Base-by-base conservation (phyloP, 2,113 vertebrate species). In the Muntiacus muntjak region DNA sequence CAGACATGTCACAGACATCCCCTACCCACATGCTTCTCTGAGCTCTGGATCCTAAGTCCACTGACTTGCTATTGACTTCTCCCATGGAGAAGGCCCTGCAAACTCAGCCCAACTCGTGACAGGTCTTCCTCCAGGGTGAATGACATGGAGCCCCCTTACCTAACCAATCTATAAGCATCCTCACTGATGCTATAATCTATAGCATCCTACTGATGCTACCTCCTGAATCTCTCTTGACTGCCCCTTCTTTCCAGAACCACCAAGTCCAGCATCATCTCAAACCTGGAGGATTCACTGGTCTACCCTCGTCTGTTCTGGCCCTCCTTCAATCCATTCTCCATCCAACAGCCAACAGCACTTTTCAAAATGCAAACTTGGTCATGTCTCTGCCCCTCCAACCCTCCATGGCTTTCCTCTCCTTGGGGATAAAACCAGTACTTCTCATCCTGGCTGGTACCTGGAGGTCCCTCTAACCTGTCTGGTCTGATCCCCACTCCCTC, bases 271-370 rank as follows among this genome's bases (percentile, higher is more conserved):
- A 19, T 45, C 33, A 2, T 23, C 40, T 40, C 55, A 6, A 45
- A 64, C 26, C 76, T 7, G 45, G 64, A 84, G 23, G 47, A 28
- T 0, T 4, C 19, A 54, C 54, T 45, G 30, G 23, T 74, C 83
- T 33, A 23, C 67, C 12, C 33, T n/a, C 5, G 4, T 8, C 30
- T 0, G 6, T 23, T 33, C 40, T 1, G 45, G 13, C 9, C 43
- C 26, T 23, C 71, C 62, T 57, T 84, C 74, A 5, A 0, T 54
- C 87, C 0, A 2, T n/a, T 45, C 84, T 79, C 79, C 8, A 23
- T 0, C 9, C 8, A 33, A 40, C 2, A 13, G 60, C 55, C 21
- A 45, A 43, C 50, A 16, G 17, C 3, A 1, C 28, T 12, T 83
- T 81, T 50, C 4, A 0, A 62, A 62, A 52, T 33, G 40, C 86